Evolutionary conservation across 2,888 invertebrate species (phyloP).

Genomic region (Pammene aurita): DNA sequence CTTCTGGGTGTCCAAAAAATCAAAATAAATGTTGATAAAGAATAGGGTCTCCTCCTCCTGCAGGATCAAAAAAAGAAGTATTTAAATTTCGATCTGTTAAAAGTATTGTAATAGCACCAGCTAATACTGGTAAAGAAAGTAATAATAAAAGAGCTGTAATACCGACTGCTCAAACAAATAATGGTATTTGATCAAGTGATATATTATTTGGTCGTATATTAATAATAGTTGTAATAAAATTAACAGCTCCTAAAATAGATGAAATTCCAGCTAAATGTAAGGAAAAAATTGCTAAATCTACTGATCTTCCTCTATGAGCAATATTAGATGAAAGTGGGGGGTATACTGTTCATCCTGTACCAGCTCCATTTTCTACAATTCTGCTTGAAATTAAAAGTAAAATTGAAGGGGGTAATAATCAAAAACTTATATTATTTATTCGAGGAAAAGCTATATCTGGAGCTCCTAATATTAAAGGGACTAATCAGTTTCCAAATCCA

Average conservation of each 20-base stretch:
- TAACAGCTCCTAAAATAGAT: slow-evolving; percentile 89
- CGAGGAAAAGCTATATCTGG: slow-evolving; percentile 93
- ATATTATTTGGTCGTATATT: slow-evolving; percentile 86
- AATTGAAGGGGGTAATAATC: slow-evolving; percentile 88
- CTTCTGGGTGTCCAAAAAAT: slow-evolving; percentile 95
- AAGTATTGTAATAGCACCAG: slow-evolving; percentile 91
- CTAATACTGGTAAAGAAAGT: slow-evolving; percentile 88
- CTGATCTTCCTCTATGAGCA: slow-evolving; percentile 86
- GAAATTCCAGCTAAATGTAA: slow-evolving; percentile 89
- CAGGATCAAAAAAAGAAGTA: slow-evolving; percentile 91
- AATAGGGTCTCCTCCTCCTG: slow-evolving; percentile 91
- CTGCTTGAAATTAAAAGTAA: slow-evolving; percentile 85
- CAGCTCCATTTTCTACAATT: slow-evolving; percentile 87
- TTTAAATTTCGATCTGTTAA: slow-evolving; percentile 91
- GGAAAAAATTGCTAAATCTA: slow-evolving; percentile 90
- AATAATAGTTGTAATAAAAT: slow-evolving; percentile 90
- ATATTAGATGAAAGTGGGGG: slow-evolving; percentile 86
- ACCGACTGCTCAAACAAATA: slow-evolving; percentile 89
- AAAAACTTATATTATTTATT: slow-evolving; percentile 94
- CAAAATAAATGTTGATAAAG: slow-evolving; percentile 93
- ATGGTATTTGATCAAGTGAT: slow-evolving; percentile 85
- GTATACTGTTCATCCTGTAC: slow-evolving; percentile 91
- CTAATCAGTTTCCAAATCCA: no score
- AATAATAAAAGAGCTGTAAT: slow-evolving; percentile 81
- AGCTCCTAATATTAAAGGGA: slow-evolving; percentile 89